phyloP scores from a whole-genome alignment of 2,888 invertebrate species.

The Noctua janthina region DNA sequence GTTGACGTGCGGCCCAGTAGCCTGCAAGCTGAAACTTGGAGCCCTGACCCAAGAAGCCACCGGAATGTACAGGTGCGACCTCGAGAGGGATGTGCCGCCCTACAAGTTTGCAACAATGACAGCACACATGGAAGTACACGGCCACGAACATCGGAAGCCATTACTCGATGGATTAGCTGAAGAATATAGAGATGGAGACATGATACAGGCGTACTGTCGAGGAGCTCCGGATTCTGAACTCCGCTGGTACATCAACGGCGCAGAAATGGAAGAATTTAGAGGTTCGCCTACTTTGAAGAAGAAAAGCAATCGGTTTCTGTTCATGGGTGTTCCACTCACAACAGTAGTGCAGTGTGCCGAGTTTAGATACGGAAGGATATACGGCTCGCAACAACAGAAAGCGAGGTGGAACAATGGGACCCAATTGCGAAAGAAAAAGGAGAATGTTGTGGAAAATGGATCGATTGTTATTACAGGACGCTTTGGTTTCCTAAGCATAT shows the following conservation, averaged over 20 bases:
- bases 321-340: constrained; percentile 86
- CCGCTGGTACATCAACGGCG: constrained; percentile 85
- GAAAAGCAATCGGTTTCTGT: constrained; percentile 75
- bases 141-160: constrained; percentile 79
- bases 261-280: constrained; percentile 77
- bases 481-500: constrained; percentile 55
- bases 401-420: constrained; percentile 77
- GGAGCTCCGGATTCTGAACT: constrained; percentile 80
- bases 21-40: constrained; percentile 81
- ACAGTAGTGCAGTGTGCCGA: constrained; percentile 88
- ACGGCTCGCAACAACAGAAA: constrained; percentile 79
- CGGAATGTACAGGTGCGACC: constrained; percentile 85
- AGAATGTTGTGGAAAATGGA: constrained; percentile 70
- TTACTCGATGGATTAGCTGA: constrained; percentile 81
- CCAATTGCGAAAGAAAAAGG: constrained; percentile 62
- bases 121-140: constrained; percentile 83
- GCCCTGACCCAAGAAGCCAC: constrained; percentile 83
- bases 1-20: constrained; percentile 81
- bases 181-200: constrained; percentile 81
- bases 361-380: constrained; percentile 86
- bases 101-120: constrained; percentile 81
- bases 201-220: constrained; percentile 83
- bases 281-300: constrained; percentile 76
- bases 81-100: constrained; percentile 83
- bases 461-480: constrained; percentile 48